These are phyloP conservation scores for Triplophysa siluroides DNA, from an alignment of 2,113 vertebrate species.

Conservation along the genomic window DNA sequence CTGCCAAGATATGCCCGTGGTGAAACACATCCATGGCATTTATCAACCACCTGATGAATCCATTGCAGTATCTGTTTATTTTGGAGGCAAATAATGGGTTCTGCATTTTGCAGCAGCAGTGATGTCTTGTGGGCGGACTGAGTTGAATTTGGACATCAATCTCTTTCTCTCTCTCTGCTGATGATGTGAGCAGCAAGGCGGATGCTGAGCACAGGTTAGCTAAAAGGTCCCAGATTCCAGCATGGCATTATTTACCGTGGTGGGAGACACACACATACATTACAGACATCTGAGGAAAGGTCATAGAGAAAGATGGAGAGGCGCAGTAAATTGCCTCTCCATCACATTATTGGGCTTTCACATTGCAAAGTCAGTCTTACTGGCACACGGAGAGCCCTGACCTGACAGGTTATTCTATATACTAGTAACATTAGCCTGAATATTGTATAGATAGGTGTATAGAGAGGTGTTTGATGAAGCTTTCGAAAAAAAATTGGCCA, in stretches of 20 bases:
- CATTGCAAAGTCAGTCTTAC: conserved; percentile 56
- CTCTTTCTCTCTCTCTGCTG: conserved; percentile 51
- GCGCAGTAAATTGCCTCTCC: conserved; percentile 69
- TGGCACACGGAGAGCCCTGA: conserved; percentile 48
- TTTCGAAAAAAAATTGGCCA: not conserved
- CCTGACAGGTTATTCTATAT: conserved; percentile 50
- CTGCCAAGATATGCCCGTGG: not conserved
- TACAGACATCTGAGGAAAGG: conserved; percentile 73
- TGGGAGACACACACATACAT: conserved; percentile 65
- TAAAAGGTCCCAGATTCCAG: conserved; percentile 66
- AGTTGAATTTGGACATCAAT: conserved; percentile 70
- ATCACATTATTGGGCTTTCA: conserved; percentile 64
- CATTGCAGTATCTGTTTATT: conserved; percentile 59
- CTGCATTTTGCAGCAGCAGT: conserved; percentile 66
- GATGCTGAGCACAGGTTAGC: conserved; percentile 61
- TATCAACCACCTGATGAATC: conserved; percentile 57
- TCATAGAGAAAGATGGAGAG: conserved; percentile 73
- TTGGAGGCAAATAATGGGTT: conserved; percentile 62
- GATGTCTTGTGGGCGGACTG: conserved; percentile 62
- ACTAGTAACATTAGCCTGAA: conserved; percentile 54
- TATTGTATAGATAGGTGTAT: conserved; percentile 11
- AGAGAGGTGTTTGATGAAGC: conserved; percentile 33
- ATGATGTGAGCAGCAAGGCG: conserved; percentile 69
- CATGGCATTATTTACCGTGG: conserved; percentile 69
- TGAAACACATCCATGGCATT: conserved; percentile 38